Percentiles rank a stretch among this genome's conserved stretches.
Evolutionary conservation across 2,797 vertebrate genomes (phyloP).

Genomic region (Delichon dasypus): DNA sequence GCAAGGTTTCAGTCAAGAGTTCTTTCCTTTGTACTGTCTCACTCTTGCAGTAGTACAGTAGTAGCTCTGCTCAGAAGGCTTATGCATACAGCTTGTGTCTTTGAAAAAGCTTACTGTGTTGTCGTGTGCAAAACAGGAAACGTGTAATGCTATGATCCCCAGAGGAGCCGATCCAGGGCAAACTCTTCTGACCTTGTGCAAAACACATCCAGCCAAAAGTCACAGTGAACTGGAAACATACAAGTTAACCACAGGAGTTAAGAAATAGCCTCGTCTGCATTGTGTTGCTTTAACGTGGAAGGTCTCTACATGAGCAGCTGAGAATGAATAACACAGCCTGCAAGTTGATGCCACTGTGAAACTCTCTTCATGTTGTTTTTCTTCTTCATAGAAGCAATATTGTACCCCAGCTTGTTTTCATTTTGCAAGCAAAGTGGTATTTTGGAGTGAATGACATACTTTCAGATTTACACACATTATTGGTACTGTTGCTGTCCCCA

Average conservation of each 20-base stretch:
- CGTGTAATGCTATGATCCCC: neutral
- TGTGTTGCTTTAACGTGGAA: neutral
- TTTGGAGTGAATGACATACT: neutral
- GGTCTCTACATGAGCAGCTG: neutral
- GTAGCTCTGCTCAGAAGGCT: neutral
- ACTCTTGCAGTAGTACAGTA: neutral
- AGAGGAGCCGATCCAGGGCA: neutral
- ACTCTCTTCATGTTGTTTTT: neutral
- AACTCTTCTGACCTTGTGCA: slow-evolving; percentile 9
- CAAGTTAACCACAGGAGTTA: slow-evolving; percentile 4
- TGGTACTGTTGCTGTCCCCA: neutral
- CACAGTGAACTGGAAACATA: neutral
- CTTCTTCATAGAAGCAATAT: neutral
- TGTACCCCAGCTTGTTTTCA: neutral
- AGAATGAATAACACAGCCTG: neutral
- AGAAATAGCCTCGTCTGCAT: neutral
- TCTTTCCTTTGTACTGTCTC: neutral
- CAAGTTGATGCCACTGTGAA: neutral
- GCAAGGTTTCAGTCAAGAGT: neutral
- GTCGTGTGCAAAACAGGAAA: slow-evolving; percentile 61
- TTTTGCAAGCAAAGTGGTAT: neutral
- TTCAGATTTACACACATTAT: neutral
- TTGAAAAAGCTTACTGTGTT: slow-evolving; percentile 26
- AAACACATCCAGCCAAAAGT: neutral
- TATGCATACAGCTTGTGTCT: neutral